Evolutionary conservation across 1,140 invertebrate genomes (phyloP), one percentile per base, ranked within the genome.

Genomic region (Bombus consobrinus): DNA sequence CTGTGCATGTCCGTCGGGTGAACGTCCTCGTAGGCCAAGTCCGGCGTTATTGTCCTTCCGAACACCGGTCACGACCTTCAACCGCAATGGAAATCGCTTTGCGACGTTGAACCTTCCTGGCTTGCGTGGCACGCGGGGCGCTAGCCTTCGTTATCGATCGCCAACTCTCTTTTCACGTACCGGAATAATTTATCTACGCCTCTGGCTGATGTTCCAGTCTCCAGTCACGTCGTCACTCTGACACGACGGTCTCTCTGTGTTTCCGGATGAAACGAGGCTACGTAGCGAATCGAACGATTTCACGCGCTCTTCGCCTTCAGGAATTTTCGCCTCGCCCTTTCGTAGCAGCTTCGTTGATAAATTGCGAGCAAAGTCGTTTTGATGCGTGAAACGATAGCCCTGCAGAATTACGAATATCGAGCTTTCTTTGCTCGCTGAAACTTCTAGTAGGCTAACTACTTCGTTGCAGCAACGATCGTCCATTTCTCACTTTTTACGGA

Each of bases 21-120:
- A 88, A 89, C 41, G 78, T 82, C n/a, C 87, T 66, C 80, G 83
- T 73, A 69, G 62, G 75, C 66, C 18, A 15, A 83, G 39, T 76
- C 72, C 81, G 34, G 34, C 73, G 47, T 84, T 84, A 64, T 71
- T 53, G 75, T 84, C 66, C 66, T 72, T 79, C 15, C 68, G 83
- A 84, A 84, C 28, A 9, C 66, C 64, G 75, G 82, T 78, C 82
- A 83, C 64, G 82, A 78, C 43, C 71, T 71, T 71, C 64, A 59
- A n/a, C 82, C 75, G 64, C 82, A 71, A 83, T 83, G 47, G 74
- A 80, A 85, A 80, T 85, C 76, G 76, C 53, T 85, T 80, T 74
- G 57, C 69, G 68, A 85, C 57, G 77, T 32, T 39, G 34, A 47
- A 39, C 34, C 78, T 62, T 74, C 43, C 43, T 71, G 18, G n/a